These are phyloP conservation scores for Charadrius vociferus DNA, from an alignment of 2,113 vertebrate species.

Conservation along the genomic window DNA sequence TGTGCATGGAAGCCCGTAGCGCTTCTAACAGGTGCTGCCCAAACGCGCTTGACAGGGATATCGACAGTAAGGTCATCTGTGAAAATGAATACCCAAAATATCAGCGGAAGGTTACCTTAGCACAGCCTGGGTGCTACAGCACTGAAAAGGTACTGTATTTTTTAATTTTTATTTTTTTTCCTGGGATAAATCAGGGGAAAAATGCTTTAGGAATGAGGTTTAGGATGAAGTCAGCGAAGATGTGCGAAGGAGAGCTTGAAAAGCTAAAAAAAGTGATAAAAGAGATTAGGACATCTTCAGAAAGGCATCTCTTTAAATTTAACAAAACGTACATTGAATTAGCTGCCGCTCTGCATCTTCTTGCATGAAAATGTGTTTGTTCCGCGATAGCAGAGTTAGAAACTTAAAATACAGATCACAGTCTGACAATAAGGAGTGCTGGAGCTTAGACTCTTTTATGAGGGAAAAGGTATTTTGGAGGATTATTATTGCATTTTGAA, in stretches of 20 bases:
- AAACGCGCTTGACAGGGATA: slow-evolving; percentile 64
- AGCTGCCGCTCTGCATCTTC: neutral
- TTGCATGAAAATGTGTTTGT: neutral
- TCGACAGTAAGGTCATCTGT: slow-evolving; percentile 71
- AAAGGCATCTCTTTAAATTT: neutral
- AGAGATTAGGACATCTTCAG: neutral
- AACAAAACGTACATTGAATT: neutral
- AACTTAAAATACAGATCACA: neutral
- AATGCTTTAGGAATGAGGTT: neutral
- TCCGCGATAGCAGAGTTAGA: neutral
- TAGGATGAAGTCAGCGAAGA: neutral
- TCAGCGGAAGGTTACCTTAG: neutral
- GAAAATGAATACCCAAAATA: slow-evolving; percentile 44
- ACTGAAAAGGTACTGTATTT: neutral
- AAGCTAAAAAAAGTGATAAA: neutral
- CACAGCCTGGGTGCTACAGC: fast-evolving
- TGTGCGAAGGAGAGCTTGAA: neutral
- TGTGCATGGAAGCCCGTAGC: slow-evolving; percentile 80
- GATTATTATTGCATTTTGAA: neutral
- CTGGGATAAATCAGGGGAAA: fast-evolving
- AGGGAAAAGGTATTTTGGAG: neutral
- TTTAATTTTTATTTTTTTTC: neutral
- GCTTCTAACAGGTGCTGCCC: slow-evolving; percentile 83
- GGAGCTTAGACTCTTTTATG: neutral
- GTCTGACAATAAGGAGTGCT: neutral